Base-by-base conservation (phyloP, 2,888 invertebrate genomes). In the Aleiodes testaceus region DNA sequence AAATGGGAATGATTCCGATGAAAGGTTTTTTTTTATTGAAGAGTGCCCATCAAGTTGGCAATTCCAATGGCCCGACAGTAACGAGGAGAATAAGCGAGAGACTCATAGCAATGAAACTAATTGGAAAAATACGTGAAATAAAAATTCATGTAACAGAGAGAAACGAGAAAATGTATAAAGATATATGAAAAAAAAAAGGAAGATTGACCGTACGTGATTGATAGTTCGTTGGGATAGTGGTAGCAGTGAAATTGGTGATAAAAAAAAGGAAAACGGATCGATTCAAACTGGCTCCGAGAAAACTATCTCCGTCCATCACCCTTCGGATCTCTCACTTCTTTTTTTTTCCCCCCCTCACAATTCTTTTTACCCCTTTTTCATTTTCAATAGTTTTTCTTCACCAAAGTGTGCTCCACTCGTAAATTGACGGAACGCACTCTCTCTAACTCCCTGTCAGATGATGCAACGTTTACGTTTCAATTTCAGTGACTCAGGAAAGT, bases 371-470 rank as follows among this genome's bases (percentile, higher is more conserved):
- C 36, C 11, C 36, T 36, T 11, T 6, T 36, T 36, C 7, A 9
- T 36, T 36, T 36, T 36, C 36, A 36, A 36, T 36, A 36, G 36
- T 36, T 36, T 36, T 36, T 36, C 16, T 42, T 59, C 36, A 42
- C 26, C 7, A 30, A 30, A 53, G 53, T 53, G 26, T 53, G 42
- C 59, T 59, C 55, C 36, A 36, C 55, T 55, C 36, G 36, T 36
- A 36, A 36, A 59, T 59, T 59, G 59, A 59, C 59, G 59, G 42
- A 42, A 59, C 36, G 59, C 59, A 59, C 59, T 59, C 59, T 16
- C 36, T 36, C 36, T 26, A 3, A 5, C 26, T 36, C 36, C 36
- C 36, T 36, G 42, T 59, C 30, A 30, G 59, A 36, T 14, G 59
- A 59, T 9, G 59, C 59, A 36, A 42, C 36, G 59, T 59, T 59